phyloP scores from a whole-genome alignment of 2,888 invertebrate species.

The Anoncus sp. region DNA sequence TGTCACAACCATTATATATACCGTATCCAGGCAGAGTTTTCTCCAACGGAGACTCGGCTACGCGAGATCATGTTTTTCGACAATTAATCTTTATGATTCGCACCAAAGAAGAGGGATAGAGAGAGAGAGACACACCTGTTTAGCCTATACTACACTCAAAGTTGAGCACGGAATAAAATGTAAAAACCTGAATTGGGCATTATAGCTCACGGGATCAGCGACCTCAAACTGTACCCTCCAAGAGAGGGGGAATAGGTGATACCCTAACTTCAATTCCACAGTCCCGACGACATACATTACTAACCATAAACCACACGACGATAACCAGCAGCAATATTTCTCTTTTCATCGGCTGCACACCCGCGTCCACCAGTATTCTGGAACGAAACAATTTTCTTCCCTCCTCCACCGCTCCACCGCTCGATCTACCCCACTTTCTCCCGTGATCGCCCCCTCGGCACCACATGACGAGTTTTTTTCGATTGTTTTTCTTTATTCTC shows the following conservation, averaged over 20 bases:
- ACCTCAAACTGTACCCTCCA: neutral
- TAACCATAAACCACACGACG: conserved; percentile 50
- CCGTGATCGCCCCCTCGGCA: conserved; percentile 29
- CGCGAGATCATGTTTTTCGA: conserved; percentile 45
- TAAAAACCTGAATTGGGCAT: neutral
- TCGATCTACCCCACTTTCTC: conserved; percentile 10
- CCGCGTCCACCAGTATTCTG: conserved; percentile 30
- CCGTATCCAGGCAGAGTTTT: conserved; percentile 1
- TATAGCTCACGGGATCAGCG: conserved; percentile 49
- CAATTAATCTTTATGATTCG: conserved; percentile 42
- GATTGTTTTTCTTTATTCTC: conserved; percentile 27
- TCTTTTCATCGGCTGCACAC: conserved; percentile 37
- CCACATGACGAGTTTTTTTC: conserved; percentile 25
- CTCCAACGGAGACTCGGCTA: conserved; percentile 19
- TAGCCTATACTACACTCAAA: neutral
- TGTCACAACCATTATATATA: neutral
- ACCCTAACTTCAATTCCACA: conserved; percentile 19
- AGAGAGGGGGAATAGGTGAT: neutral
- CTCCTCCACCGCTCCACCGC: no score
- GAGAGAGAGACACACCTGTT: neutral
- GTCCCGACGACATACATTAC: conserved; percentile 24
- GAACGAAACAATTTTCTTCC: conserved; percentile 75
- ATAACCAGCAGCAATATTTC: conserved; percentile 40
- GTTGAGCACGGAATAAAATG: neutral
- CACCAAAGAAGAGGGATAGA: conserved; percentile 45